Percentiles rank a stretch among this genome's conserved stretches.
phyloP scores from a whole-genome alignment of 2,797 vertebrate species.

The Hippoglossus hippoglossus region DNA sequence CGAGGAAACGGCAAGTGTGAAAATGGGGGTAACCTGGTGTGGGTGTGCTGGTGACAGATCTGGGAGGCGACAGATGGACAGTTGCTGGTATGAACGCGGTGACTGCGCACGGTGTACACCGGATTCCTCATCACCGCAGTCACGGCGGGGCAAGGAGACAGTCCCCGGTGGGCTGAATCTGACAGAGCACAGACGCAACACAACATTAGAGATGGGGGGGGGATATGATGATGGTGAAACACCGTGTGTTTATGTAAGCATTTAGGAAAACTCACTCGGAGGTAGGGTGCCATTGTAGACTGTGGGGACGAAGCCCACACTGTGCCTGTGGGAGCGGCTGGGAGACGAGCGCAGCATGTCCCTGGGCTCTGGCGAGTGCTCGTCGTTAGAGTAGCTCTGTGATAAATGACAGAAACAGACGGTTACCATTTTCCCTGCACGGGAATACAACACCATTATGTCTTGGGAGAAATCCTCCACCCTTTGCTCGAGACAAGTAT shows the following conservation, averaged over 20 bases:
- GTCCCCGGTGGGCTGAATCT: constrained; percentile 92
- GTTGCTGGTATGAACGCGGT: constrained; percentile 90
- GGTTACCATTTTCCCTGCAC: constrained; percentile 25
- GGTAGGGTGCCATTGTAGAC: constrained; percentile 87
- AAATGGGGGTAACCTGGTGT: constrained; percentile 70
- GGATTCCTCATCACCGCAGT: constrained; percentile 96
- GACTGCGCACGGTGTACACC: constrained; percentile 95
- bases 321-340: constrained; percentile 89
- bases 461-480: constrained; percentile 18
- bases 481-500: constrained; percentile 30
- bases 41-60: constrained; percentile 89
- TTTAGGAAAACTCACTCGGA: constrained; percentile 85
- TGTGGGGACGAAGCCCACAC: constrained; percentile 88
- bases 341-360: constrained; percentile 92
- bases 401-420: constrained; percentile 48
- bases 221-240: background rate
- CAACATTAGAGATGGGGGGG: constrained; percentile 1
- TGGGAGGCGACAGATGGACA: constrained; percentile 92
- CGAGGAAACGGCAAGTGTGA: constrained; percentile 27
- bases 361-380: constrained; percentile 88
- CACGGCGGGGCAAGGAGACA: constrained; percentile 92
- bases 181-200: constrained; percentile 6
- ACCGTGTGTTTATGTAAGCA: background rate
- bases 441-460: constrained; percentile 33
- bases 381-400: constrained; percentile 91